A percentile compares a stretch with the other conserved stretches of the same genome.
These are phyloP conservation scores for Hoplias malabaricus DNA, from an alignment of 2,113 vertebrate genomes.

Conservation along the genomic window DNA sequence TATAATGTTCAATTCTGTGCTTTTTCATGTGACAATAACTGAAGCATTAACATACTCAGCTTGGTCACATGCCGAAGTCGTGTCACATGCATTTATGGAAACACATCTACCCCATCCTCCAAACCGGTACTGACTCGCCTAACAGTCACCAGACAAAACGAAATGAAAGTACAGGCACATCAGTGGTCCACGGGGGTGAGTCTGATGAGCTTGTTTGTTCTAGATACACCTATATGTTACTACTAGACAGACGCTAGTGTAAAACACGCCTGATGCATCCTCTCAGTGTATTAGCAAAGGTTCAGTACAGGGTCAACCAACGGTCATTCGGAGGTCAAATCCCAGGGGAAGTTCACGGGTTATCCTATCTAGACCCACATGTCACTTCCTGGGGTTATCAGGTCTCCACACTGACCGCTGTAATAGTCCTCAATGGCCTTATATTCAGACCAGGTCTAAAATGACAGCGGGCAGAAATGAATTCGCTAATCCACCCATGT, in stretches of 20 bases:
- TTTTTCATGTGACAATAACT: too few species aligned
- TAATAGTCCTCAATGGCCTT: slow-evolving; percentile 45
- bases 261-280: slow-evolving; percentile 57
- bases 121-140: not conserved
- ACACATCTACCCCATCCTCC: too few species aligned
- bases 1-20: too few species aligned
- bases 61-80: too few species aligned
- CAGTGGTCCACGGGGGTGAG: not conserved
- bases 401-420: slow-evolving; percentile 30
- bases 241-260: slow-evolving; percentile 21
- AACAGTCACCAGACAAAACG: not conserved
- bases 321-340: slow-evolving; percentile 68
- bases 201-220: not conserved
- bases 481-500: slow-evolving; percentile 23
- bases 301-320: slow-evolving; percentile 76
- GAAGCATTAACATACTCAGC: too few species aligned
- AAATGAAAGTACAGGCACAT: too few species aligned
- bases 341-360: slow-evolving; percentile 58
- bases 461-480: not conserved
- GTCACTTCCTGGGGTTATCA: slow-evolving; percentile 54
- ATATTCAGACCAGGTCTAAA: slow-evolving; percentile 22
- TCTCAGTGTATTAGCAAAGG: slow-evolving; percentile 80
- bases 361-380: slow-evolving; percentile 58
- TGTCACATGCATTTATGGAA: too few species aligned
- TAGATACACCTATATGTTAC: slow-evolving; percentile 13